Percentiles rank a stretch among this genome's conserved stretches.
Evolutionary conservation across 1,140 invertebrate species (phyloP).

Genomic region (Cotesia chilonis): DNA sequence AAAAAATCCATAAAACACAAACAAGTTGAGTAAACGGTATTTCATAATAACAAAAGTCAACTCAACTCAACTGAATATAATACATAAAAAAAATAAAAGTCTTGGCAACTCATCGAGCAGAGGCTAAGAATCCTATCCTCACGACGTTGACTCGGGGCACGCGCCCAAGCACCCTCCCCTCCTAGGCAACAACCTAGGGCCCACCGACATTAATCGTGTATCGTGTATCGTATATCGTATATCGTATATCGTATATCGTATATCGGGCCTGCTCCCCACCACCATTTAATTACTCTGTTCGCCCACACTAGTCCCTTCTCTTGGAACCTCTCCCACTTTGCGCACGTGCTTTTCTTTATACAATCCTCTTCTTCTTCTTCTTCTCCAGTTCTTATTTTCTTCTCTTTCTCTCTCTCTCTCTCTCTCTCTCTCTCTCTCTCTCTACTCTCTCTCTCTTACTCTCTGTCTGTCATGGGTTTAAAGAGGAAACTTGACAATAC

Average conservation of each 20-base stretch:
- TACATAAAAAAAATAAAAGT: conserved; percentile 11
- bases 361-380: conserved; percentile 20
- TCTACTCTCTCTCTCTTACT: conserved; percentile 20
- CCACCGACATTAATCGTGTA: not conserved
- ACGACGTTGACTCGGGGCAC: conserved; percentile 57
- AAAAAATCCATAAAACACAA: no score
- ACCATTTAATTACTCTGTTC: conserved; percentile 4
- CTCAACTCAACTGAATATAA: not conserved
- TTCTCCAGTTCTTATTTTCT: conserved; percentile 23
- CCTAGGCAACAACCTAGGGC: conserved; percentile 3
- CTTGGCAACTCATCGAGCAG: conserved; percentile 11
- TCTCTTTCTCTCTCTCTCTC: conserved; percentile 13
- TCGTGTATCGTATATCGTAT: not conserved
- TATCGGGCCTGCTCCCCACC: conserved; percentile 1
- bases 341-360: conserved; percentile 34
- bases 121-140: conserved; percentile 9
- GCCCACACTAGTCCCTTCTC: conserved; percentile 33
- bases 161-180: conserved; percentile 44
- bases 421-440: conserved; percentile 34
- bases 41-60: no score
- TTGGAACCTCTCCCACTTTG: conserved; percentile 31
- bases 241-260: not conserved
- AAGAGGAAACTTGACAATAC: not conserved
- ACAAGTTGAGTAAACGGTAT: no score
- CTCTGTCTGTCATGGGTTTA: conserved; percentile 23